Conservation (phyloP, 2,888 invertebrate genomes). For the Lepas anatifera region DNA sequence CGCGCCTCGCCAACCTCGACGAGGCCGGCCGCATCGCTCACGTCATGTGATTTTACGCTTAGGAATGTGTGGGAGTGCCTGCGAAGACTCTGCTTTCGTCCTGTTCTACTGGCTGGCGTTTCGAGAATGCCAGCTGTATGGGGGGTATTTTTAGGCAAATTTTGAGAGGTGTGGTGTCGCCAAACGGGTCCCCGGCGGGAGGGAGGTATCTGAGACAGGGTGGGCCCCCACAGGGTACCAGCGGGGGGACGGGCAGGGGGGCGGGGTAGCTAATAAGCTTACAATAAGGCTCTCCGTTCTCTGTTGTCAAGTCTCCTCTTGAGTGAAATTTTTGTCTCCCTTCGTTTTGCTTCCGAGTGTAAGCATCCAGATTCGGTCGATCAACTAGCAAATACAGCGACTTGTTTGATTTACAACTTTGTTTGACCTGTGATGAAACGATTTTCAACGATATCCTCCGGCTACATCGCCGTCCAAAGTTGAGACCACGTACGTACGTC, state of each 20-base stretch:
- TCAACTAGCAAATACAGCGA: background rate
- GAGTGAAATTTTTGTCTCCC: background rate
- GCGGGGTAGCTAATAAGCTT: background rate
- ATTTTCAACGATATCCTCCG: too few relatives aligned
- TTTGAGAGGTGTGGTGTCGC: background rate
- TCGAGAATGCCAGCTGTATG: background rate
- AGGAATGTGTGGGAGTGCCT: background rate
- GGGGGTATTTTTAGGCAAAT: constrained; percentile 10
- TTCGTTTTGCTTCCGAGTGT: background rate
- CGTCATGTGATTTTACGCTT: constrained; percentile 12
- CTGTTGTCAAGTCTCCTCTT: constrained; percentile 5
- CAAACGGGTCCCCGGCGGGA: background rate
- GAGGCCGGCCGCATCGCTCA: background rate
- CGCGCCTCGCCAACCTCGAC: background rate
- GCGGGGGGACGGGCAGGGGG: background rate
- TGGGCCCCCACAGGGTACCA: background rate
- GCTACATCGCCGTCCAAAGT: too few relatives aligned
- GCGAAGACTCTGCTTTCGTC: background rate
- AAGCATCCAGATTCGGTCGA: background rate
- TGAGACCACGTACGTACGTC: too few relatives aligned
- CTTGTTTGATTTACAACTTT: background rate
- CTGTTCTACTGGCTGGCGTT: background rate
- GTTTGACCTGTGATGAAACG: too few relatives aligned
- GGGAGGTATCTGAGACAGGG: background rate
- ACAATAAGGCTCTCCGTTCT: constrained; percentile 4